These are phyloP conservation scores for Chelonus insularis DNA, from an alignment of 1,140 invertebrate species.

Conservation along the genomic window DNA sequence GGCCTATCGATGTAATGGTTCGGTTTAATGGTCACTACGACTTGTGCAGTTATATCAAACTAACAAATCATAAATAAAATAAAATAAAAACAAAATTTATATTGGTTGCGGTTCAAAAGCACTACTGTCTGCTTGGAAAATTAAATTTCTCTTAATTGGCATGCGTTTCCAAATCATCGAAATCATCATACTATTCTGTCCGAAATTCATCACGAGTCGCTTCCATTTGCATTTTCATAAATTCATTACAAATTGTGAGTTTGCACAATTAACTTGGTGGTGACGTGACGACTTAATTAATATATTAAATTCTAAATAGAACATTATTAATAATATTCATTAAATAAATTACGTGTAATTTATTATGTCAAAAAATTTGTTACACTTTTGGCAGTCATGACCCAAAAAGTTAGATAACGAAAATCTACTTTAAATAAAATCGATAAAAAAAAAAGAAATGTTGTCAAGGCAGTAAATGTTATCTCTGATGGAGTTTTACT, in stretches of 20 bases:
- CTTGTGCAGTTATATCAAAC: conserved; percentile 61
- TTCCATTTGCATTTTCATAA: conserved; percentile 31
- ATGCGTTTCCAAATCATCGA: conserved; percentile 59
- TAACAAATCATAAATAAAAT: conserved; percentile 53
- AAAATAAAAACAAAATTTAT: conserved; percentile 34
- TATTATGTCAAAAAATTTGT: no score
- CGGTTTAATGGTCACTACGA: conserved; percentile 44
- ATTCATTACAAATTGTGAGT: conserved; percentile 27
- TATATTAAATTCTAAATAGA: no score
- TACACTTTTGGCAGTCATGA: no score
- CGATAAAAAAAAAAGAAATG: no score
- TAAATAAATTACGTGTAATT: no score
- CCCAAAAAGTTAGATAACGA: no score
- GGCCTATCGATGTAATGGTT: conserved; percentile 25
- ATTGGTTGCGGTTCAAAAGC: conserved; percentile 59
- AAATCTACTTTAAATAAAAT: no score
- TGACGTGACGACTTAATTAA: conserved; percentile 22
- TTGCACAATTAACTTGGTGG: conserved; percentile 24
- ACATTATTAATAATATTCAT: no score
- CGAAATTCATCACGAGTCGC: conserved; percentile 42
- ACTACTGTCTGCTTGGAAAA: conserved; percentile 59
- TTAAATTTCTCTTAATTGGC: conserved; percentile 59
- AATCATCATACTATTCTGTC: conserved; percentile 54
- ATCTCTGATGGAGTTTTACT: no score
- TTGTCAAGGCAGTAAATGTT: no score